Percentiles rank a stretch among this genome's conserved stretches.
phyloP scores from a whole-genome alignment of 2,888 invertebrate species.

The Calameuta filiformis region DNA sequence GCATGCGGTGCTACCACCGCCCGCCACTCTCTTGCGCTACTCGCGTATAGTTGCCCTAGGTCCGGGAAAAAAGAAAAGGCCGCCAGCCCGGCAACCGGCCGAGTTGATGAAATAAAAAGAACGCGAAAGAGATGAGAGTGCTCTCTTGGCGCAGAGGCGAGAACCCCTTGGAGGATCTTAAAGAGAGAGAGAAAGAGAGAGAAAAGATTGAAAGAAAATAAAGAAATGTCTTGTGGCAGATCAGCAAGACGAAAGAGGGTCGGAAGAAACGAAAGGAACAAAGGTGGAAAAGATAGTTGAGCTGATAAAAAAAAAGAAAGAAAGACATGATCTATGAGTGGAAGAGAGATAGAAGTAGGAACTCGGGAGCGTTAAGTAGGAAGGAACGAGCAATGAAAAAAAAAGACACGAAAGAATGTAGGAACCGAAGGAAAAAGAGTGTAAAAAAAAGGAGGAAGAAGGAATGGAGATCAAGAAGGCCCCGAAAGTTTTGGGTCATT shows the following conservation, averaged over 20 bases:
- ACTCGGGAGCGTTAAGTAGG: background rate
- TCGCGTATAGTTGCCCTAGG: slow-evolving; percentile 57
- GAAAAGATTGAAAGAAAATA: slow-evolving; percentile 14
- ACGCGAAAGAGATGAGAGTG: slow-evolving; percentile 16
- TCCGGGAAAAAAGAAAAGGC: slow-evolving; percentile 53
- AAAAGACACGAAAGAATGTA: slow-evolving; percentile 25
- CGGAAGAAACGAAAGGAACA: slow-evolving; percentile 21
- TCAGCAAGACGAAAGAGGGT: slow-evolving; percentile 10
- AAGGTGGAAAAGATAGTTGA: slow-evolving; percentile 27
- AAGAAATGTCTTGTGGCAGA: slow-evolving; percentile 11
- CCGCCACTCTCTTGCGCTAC: slow-evolving; percentile 36
- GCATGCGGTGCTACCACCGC: slow-evolving; percentile 44
- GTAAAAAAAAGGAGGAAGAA: slow-evolving; percentile 7
- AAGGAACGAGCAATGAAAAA: slow-evolving; percentile 17
- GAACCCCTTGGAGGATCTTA: background rate
- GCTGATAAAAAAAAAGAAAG: slow-evolving; percentile 4
- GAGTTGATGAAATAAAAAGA: slow-evolving; percentile 21
- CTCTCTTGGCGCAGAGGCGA: background rate
- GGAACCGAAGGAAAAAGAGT: slow-evolving; percentile 13
- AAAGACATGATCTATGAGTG: slow-evolving; percentile 8
- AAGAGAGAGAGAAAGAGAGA: slow-evolving; percentile 12
- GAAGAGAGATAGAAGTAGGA: slow-evolving; percentile 15
- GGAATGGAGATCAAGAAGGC: slow-evolving; percentile 30
- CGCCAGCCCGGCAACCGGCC: slow-evolving; percentile 13
- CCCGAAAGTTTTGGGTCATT: slow-evolving; percentile 58